phyloP scores from a whole-genome alignment of 2,888 invertebrate species.

The Hirtodrosophila trivittata region DNA sequence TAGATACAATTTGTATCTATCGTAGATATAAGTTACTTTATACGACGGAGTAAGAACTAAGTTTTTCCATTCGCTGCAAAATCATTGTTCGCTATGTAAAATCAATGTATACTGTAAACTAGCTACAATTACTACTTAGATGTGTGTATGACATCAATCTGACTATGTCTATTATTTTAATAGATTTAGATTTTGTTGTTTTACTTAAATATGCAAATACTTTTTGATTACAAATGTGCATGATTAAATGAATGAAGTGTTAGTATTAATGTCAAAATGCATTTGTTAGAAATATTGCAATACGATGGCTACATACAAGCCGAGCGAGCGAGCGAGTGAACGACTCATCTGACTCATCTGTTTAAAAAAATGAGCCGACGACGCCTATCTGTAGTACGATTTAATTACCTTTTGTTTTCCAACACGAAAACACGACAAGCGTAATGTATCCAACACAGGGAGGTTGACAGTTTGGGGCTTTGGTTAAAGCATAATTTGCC shows the following conservation, averaged over 20 bases:
- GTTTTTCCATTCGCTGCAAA: conserved; percentile 7
- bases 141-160: conserved; percentile 21
- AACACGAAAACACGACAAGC: conserved; percentile 5
- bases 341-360: conserved; percentile 53
- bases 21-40: conserved; percentile 54
- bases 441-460: conserved; percentile 44
- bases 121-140: conserved; percentile 16
- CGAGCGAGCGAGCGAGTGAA: conserved; percentile 35
- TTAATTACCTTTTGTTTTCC: conserved; percentile 60
- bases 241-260: conserved; percentile 32
- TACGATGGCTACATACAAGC: conserved; percentile 20
- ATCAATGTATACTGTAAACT: conserved; percentile 16
- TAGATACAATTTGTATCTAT: conserved; percentile 50
- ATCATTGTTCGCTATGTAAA: background rate
- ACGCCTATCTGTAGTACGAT: conserved; percentile 31
- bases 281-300: conserved; percentile 45
- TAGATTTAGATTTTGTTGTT: no score
- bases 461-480: conserved; percentile 3
- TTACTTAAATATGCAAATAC: background rate
- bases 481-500: conserved; percentile 35
- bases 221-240: background rate
- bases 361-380: conserved; percentile 38
- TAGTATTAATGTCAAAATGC: conserved; percentile 54
- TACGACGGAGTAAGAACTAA: conserved; percentile 31
- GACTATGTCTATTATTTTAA: no score